Evolutionary conservation across 2,113 vertebrate genomes (phyloP).

Genomic region (Rhadina sibilatrix): DNA sequence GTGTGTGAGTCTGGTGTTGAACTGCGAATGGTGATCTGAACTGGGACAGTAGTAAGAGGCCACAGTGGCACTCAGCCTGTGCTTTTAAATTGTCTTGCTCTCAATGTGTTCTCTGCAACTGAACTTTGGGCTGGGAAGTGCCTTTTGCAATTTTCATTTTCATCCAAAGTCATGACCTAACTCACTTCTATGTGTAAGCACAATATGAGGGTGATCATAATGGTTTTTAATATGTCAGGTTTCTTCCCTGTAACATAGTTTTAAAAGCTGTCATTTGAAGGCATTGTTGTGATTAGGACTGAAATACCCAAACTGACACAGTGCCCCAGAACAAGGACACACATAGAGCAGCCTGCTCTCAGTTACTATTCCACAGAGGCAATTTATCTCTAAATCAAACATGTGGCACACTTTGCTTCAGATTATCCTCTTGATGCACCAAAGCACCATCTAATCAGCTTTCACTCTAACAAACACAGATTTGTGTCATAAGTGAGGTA

Average conservation of each 20-base stretch:
- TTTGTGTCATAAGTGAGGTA: not conserved
- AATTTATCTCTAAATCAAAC: conserved; percentile 7
- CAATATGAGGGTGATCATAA: not conserved
- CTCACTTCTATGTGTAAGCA: not conserved
- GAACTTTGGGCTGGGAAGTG: not conserved
- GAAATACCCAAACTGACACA: not conserved
- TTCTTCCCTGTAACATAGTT: not conserved
- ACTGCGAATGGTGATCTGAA: not conserved
- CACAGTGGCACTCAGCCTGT: not conserved
- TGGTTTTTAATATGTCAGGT: not conserved
- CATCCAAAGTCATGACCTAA: not conserved
- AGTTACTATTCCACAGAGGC: not conserved
- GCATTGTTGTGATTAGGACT: not conserved
- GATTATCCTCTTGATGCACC: not conserved
- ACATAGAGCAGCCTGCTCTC: not conserved
- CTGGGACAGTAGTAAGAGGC: not conserved
- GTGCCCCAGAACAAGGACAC: not conserved
- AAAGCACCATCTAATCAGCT: conserved; percentile 14
- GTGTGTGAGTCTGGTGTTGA: not conserved
- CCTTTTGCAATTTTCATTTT: not conserved
- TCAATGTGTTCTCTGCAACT: not conserved
- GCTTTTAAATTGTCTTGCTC: not conserved
- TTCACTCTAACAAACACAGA: not conserved
- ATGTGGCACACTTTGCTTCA: not conserved
- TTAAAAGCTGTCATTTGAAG: not conserved